These are phyloP conservation scores for Macrotrachela quadricornifera DNA, from an alignment of 1,140 invertebrate genomes.

Conservation along the genomic window DNA sequence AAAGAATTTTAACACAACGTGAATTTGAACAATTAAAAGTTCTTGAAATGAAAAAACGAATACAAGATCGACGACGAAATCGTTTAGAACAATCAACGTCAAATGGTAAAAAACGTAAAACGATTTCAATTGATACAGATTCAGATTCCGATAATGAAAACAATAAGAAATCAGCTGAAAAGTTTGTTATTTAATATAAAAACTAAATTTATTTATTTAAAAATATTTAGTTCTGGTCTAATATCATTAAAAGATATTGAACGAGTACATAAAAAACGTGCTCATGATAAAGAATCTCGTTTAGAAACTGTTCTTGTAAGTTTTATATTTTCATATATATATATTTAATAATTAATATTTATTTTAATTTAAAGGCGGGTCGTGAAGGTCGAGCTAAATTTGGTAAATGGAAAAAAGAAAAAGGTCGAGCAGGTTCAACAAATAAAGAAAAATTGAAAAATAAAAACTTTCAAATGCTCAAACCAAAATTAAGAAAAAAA, in stretches of 20 bases:
- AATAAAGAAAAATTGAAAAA: constrained; percentile 74
- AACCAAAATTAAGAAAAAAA: constrained; percentile 65
- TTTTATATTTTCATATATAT: not conserved
- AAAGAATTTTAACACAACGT: constrained; percentile 69
- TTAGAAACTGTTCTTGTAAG: constrained; percentile 52
- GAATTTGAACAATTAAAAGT: constrained; percentile 52
- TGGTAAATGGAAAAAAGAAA: constrained; percentile 55
- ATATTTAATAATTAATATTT: not conserved
- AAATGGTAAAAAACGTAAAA: constrained; percentile 41
- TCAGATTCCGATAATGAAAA: constrained; percentile 26
- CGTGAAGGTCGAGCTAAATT: constrained; percentile 67
- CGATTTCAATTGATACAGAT: constrained; percentile 9
- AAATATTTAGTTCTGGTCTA: constrained; percentile 39
- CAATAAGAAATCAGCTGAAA: constrained; percentile 6
- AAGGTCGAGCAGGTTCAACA: constrained; percentile 64
- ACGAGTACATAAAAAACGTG: constrained; percentile 73
- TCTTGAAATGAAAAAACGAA: too few relatives aligned
- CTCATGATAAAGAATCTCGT: constrained; percentile 64
- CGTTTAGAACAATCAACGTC: constrained; percentile 59
- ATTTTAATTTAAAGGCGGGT: constrained; percentile 39
- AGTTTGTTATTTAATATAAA: not conserved
- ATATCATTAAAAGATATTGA: constrained; percentile 70
- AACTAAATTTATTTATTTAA: constrained; percentile 11
- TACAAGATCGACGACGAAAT: not conserved
- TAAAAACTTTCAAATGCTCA: constrained; percentile 82